These are phyloP conservation scores for Camptogramma bilineatum DNA, from an alignment of 2,888 invertebrate genomes.

Conservation along the genomic window DNA sequence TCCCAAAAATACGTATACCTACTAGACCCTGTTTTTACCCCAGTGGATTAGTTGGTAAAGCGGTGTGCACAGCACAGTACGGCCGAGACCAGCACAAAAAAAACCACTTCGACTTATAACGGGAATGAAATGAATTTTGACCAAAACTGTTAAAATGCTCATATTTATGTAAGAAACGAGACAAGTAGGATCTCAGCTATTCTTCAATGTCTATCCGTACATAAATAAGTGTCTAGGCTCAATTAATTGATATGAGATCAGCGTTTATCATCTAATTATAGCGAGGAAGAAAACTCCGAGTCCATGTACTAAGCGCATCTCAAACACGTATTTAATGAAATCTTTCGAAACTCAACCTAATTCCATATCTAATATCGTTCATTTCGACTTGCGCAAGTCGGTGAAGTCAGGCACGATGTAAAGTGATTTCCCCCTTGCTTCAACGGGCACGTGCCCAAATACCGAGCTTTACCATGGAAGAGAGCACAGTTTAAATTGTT, in stretches of 20 bases:
- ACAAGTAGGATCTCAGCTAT: too few species aligned
- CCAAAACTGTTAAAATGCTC: too few species aligned
- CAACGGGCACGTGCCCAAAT: constrained; percentile 29
- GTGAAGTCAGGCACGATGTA: constrained; percentile 28
- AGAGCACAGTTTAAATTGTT: neutral
- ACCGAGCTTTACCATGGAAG: constrained; percentile 14
- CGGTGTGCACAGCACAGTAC: too few species aligned
- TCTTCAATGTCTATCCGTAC: too few species aligned
- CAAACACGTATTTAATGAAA: neutral
- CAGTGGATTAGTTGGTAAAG: too few species aligned
- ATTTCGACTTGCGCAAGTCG: constrained; percentile 23
- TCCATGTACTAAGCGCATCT: neutral
- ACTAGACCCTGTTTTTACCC: too few species aligned
- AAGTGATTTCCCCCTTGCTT: constrained; percentile 38
- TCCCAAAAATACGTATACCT: too few species aligned
- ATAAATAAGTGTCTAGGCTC: neutral
- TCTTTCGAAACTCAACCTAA: constrained; percentile 25
- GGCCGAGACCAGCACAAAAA: too few species aligned
- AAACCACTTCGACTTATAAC: too few species aligned
- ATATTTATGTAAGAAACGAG: too few species aligned
- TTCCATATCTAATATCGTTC: constrained; percentile 21
- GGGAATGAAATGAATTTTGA: too few species aligned
- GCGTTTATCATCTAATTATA: neutral
- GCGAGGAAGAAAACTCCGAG: neutral
- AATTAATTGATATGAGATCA: neutral